phyloP scores from a whole-genome alignment of 2,888 invertebrate genomes.

The Lacanobia wlatinum region DNA sequence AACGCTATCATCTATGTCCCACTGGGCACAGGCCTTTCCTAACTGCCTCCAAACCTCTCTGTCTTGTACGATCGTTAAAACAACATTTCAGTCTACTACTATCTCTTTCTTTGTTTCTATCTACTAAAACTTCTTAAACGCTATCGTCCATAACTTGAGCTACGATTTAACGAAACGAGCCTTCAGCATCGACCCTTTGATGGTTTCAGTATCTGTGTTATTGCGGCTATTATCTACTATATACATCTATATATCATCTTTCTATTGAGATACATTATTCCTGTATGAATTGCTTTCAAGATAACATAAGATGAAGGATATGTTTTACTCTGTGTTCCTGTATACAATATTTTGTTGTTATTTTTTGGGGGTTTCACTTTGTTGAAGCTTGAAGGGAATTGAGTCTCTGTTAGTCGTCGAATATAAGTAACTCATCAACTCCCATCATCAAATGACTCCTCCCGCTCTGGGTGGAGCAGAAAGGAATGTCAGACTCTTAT shows the following conservation, averaged over 20 bases:
- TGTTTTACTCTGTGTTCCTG: conserved; percentile 20
- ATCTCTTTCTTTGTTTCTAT: not conserved
- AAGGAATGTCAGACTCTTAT: no score
- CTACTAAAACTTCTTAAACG: not conserved
- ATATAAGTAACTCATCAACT: no score
- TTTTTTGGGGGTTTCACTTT: not conserved
- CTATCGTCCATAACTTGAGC: conserved; percentile 20
- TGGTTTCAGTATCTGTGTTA: conserved; percentile 68
- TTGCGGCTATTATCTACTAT: conserved; percentile 67
- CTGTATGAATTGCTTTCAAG: conserved; percentile 51
- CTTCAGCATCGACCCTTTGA: conserved; percentile 66
- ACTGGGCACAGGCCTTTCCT: no score
- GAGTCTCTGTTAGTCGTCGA: no score
- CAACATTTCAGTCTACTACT: not conserved
- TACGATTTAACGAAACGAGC: conserved; percentile 51
- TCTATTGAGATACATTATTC: conserved; percentile 53
- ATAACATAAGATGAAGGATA: conserved; percentile 36
- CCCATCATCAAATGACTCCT: no score
- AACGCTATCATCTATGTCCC: no score
- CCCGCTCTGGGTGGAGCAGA: no score
- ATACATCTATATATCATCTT: conserved; percentile 61
- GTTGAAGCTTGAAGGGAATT: not conserved
- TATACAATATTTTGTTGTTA: conserved; percentile 33
- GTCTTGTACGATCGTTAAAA: no score
- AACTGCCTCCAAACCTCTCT: no score